phyloP scores from a whole-genome alignment of 2,888 invertebrate species.

The Ennomos erosarius region DNA sequence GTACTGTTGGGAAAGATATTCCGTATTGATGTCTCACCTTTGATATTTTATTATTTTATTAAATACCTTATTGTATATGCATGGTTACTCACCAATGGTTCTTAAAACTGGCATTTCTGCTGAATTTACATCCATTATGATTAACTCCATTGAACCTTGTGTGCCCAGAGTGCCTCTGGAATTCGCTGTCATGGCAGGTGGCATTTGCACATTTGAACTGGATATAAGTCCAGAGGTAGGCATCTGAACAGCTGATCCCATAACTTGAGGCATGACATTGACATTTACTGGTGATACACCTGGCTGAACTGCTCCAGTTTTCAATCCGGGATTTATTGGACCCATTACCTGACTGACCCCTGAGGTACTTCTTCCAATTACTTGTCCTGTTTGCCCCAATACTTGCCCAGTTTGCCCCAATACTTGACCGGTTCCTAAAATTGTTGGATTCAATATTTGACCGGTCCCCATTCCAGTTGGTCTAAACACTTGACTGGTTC shows the following conservation, averaged over 20 bases:
- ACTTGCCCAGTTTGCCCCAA: slow-evolving; percentile 7
- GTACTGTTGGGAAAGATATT: slow-evolving; percentile 18
- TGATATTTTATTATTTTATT: background rate
- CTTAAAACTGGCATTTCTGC: slow-evolving; percentile 26
- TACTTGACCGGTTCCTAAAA: slow-evolving; percentile 5
- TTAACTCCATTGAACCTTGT: slow-evolving; percentile 35
- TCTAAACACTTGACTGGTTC: slow-evolving; percentile 7
- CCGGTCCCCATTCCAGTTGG: slow-evolving; percentile 9
- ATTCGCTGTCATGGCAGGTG: slow-evolving; percentile 10
- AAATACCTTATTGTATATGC: background rate
- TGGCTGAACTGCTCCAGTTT: slow-evolving; percentile 3
- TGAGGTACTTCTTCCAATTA: too few relatives aligned
- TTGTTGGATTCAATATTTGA: slow-evolving; percentile 15
- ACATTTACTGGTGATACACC: slow-evolving; percentile 4
- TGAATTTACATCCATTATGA: slow-evolving; percentile 35
- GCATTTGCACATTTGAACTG: slow-evolving; percentile 5
- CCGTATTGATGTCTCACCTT: background rate
- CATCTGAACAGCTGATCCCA: background rate
- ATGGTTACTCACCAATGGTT: slow-evolving; percentile 24
- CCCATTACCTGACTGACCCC: background rate
- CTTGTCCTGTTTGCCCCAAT: slow-evolving; percentile 2
- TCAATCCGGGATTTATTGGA: slow-evolving; percentile 5
- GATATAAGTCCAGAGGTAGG: slow-evolving; percentile 1
- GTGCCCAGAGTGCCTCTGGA: slow-evolving; percentile 9
- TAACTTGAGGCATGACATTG: slow-evolving; percentile 13